Base-by-base conservation (phyloP, 2,797 vertebrate genomes). In the Rhinatrema bivittatum region DNA sequence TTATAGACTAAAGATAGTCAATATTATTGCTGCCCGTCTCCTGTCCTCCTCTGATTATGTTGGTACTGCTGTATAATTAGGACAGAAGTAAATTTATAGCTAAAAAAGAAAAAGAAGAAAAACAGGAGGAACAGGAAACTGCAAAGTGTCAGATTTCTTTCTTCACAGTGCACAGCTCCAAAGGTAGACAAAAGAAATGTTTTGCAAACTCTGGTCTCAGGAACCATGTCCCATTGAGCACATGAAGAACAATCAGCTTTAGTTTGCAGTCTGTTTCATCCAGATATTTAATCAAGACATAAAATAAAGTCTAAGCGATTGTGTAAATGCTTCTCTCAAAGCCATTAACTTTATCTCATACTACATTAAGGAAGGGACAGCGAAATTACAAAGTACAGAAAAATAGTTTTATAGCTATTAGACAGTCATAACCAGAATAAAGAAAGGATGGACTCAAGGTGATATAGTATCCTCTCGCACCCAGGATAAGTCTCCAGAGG, bases 111-210 rank as follows among this genome's bases (percentile, higher is more conserved):
- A n/a, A n/a, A n/a, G n/a, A n/a, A n/a, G n/a, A n/a, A n/a, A n/a
- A n/a, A n/a, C n/a, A 62, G 58, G 32, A 65, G 6, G 29, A 63
- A 57, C 45, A 52, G 48, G 56, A 42, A 63, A 69, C 42, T 49
- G 42, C 31, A 12, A 45, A 55, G 56, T 55, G 44, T 64, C 56
- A 37, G 33, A 43, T 69, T 73, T 69, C 62, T 68, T n/a, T n/a
- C n/a, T n/a, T 55, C 45, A 48, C 25, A 47, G 50, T 16, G 17
- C 43, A 51, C 25, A 29, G 50, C 27, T 56, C 46, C 42, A 36
- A 62, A 43, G 28, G 46, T 2, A 64, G 66, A 78, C 50, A n/a
- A n/a, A n/a, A n/a, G n/a, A n/a, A n/a, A n/a, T n/a, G n/a, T n/a
- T n/a, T n/a, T n/a, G n/a, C n/a, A n/a, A n/a, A n/a, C n/a, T n/a